Evolutionary conservation across 1,140 invertebrate species (phyloP).

Genomic region (Colletes gigas): DNA sequence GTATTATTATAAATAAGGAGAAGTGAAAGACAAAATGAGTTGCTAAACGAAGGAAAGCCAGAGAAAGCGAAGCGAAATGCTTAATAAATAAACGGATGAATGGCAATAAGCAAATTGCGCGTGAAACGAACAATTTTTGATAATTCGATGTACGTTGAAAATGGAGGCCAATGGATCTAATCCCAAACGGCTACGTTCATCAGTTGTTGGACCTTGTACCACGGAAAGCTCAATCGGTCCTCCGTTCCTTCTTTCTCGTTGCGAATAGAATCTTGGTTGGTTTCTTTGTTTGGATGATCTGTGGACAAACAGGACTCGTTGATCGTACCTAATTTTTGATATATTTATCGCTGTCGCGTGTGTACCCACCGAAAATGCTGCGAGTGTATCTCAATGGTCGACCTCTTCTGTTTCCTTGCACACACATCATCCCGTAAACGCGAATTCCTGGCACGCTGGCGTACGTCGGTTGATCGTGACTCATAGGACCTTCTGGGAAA

Average conservation of each 20-base stretch:
- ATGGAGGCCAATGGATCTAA: conserved; percentile 58
- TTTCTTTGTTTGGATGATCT: neutral
- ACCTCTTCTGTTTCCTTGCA: conserved; percentile 81
- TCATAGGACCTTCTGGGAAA: conserved; percentile 92
- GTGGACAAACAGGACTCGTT: neutral
- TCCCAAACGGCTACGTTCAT: conserved; percentile 84
- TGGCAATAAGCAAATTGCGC: neutral
- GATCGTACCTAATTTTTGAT: neutral
- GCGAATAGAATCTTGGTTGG: neutral
- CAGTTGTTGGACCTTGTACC: conserved; percentile 86
- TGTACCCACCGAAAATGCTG: conserved; percentile 74
- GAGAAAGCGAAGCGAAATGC: conserved; percentile 17
- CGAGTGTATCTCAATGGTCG: conserved; percentile 80
- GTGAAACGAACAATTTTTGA: neutral
- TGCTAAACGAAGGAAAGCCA: conserved; percentile 1
- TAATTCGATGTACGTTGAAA: neutral
- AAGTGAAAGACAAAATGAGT: neutral
- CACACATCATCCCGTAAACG: conserved; percentile 97
- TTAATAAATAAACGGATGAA: conserved; percentile 20
- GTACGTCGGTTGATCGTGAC: conserved; percentile 95
- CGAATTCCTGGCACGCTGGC: conserved; percentile 95
- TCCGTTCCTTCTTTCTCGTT: conserved; percentile 48
- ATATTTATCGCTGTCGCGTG: neutral
- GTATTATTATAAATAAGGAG: conserved; percentile 35
- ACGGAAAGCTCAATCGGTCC: conserved; percentile 85